Conservation (phyloP, 2,113 vertebrate species). For the Corythoichthys haematopterus region DNA sequence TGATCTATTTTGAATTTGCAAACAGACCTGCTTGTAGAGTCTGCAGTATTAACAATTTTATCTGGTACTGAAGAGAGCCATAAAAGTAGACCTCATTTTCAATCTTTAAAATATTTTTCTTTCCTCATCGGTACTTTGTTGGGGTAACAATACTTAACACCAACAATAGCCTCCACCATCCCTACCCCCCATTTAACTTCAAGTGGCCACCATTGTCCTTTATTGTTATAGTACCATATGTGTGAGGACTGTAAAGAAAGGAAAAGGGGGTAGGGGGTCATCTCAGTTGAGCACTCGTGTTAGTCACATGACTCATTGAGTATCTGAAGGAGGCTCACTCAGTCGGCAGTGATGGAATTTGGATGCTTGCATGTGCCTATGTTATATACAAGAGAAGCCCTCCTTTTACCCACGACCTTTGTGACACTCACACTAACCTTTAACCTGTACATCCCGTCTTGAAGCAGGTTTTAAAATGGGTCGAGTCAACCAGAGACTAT, state of each 20-base stretch:
- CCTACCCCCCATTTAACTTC: conserved; percentile 49
- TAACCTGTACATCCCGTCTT: conserved; percentile 34
- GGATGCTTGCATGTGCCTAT: conserved; percentile 27
- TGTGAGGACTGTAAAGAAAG: conserved; percentile 42
- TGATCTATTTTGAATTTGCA: too few relatives aligned
- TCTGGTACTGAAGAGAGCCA: conserved; percentile 28
- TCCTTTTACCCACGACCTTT: conserved; percentile 54
- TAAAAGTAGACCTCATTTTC: conserved; percentile 29
- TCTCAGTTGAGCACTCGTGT: conserved; percentile 43
- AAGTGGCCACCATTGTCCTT: conserved; percentile 57
- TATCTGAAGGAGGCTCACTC: conserved; percentile 7
- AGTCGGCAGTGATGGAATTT: conserved; percentile 51
- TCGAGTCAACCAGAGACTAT: conserved; percentile 23
- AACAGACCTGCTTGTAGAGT: background rate
- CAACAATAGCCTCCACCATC: conserved; percentile 53
- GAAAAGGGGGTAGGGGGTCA: conserved; percentile 7
- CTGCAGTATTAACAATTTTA: conserved; percentile 1
- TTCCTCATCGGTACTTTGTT: conserved; percentile 29
- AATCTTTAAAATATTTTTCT: conserved; percentile 17
- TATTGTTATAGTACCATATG: conserved; percentile 61
- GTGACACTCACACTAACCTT: conserved; percentile 39
- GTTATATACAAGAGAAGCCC: conserved; percentile 20
- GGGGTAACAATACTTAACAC: conserved; percentile 61
- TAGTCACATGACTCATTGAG: conserved; percentile 47
- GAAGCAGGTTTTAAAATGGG: conserved; percentile 39